Percentiles rank a stretch among this genome's conserved stretches.
Conservation (phyloP, 2,113 vertebrate species). For the Terrapene triunguis region DNA sequence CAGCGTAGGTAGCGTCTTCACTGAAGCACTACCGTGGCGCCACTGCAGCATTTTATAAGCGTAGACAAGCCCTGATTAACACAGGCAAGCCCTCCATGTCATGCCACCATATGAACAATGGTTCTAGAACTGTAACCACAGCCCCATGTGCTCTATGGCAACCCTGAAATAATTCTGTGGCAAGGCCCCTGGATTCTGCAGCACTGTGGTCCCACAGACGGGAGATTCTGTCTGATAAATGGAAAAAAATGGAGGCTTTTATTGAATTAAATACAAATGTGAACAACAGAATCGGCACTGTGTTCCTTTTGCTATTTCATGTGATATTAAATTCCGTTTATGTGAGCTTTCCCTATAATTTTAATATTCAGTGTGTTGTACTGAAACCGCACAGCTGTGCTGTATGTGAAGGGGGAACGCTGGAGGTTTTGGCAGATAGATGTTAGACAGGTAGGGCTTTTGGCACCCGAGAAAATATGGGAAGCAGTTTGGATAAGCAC, state of each 20-base stretch:
- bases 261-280: not conserved
- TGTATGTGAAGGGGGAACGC: not conserved
- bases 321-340: not conserved
- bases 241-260: not conserved
- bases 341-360: not conserved
- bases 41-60: not conserved
- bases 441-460: not conserved
- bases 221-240: constrained; percentile 1
- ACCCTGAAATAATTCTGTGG: not conserved
- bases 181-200: not conserved
- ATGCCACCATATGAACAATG: not conserved
- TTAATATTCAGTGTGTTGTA: not conserved
- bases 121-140: not conserved
- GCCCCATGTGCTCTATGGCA: not conserved
- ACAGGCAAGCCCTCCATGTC: not conserved
- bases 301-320: fast-evolving
- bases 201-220: not conserved
- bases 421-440: not conserved
- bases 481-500: not conserved
- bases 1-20: not conserved
- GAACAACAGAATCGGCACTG: not conserved
- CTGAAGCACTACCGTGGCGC: too few species aligned
- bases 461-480: not conserved
- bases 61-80: not conserved
- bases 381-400: not conserved